Evolutionary conservation across 1,140 invertebrate species (phyloP).

Genomic region (Drosophila pandora): DNA sequence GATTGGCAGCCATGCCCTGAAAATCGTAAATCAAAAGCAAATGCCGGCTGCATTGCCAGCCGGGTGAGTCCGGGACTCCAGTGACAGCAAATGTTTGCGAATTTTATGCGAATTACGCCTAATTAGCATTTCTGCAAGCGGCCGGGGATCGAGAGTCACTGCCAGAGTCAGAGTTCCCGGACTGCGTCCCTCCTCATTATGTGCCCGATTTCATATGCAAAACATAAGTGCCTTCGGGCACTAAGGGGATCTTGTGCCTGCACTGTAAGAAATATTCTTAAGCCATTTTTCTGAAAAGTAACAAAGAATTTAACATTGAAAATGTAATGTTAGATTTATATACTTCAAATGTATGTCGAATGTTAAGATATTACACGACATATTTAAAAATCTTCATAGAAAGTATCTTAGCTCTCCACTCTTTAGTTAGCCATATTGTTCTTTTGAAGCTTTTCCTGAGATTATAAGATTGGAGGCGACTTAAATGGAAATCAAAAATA

Average conservation of each 20-base stretch:
- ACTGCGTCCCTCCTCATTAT: conserved; percentile 57
- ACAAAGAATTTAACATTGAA: not conserved
- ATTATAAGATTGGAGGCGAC: no score
- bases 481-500: no score
- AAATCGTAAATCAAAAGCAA: conserved; percentile 68
- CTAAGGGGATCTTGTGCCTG: not conserved
- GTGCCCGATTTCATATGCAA: conserved; percentile 77
- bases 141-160: conserved; percentile 34
- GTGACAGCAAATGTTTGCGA: conserved; percentile 77
- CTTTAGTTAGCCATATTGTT: no score
- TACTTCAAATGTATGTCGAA: no score
- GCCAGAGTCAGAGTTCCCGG: conserved; percentile 15
- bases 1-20: conserved; percentile 16
- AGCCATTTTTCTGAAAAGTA: not conserved
- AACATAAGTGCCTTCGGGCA: conserved; percentile 61
- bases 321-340: no score
- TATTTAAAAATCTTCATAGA: no score
- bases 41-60: conserved; percentile 14
- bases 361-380: no score
- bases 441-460: no score
- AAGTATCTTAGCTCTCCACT: no score
- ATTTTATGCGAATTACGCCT: conserved; percentile 82
- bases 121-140: conserved; percentile 74
- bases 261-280: not conserved
- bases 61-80: conserved; percentile 9